Conservation (phyloP, 2,888 invertebrate genomes). For the Branchellion lobata region DNA sequence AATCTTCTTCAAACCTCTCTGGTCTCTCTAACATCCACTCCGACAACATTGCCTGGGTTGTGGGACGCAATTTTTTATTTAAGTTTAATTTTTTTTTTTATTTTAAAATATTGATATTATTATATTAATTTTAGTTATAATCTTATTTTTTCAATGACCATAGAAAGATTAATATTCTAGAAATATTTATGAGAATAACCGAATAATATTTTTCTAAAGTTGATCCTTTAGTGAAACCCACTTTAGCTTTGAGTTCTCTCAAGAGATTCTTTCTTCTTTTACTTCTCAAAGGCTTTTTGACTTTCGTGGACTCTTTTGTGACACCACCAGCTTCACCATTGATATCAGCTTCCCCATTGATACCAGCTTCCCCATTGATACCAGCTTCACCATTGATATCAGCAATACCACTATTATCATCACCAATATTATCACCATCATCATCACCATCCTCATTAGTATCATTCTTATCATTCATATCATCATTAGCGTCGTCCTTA, state of each 20-base stretch:
- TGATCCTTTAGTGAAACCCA: no score
- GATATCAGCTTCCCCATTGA: no score
- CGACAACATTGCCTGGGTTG: not conserved
- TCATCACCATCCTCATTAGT: not conserved
- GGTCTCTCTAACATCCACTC: constrained; percentile 12
- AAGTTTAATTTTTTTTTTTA: no score
- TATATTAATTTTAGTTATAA: no score
- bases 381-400: no score
- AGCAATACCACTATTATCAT: not conserved
- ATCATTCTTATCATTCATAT: not conserved
- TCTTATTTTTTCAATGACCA: not conserved
- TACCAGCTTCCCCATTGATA: no score
- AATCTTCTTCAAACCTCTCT: not conserved
- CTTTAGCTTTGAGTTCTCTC: not conserved
- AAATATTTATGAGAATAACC: not conserved
- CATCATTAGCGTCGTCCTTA: not conserved
- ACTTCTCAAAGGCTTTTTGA: not conserved
- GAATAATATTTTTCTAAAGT: no score
- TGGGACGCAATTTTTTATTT: no score
- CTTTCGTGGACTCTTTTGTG: not conserved
- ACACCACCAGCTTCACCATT: no score
- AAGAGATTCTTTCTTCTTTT: not conserved
- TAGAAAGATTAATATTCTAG: not conserved
- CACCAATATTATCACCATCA: constrained; percentile 18
- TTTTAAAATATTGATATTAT: no score